phyloP scores from a whole-genome alignment of 2,888 invertebrate species.

The Ectobius pallidus region DNA sequence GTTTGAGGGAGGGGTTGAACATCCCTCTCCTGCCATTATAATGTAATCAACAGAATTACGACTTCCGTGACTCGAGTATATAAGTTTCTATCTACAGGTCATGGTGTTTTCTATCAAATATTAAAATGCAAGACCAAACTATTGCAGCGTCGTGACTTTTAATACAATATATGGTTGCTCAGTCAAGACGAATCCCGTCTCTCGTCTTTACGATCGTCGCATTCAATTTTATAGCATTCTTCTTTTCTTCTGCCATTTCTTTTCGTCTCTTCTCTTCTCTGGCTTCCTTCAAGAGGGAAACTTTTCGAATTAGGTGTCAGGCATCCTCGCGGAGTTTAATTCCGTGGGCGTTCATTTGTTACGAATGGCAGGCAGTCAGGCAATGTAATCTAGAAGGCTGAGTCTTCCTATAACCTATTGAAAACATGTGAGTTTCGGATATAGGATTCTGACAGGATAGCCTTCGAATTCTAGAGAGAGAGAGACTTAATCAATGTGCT shows the following conservation, averaged over 20 bases:
- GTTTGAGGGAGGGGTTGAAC: too few species aligned
- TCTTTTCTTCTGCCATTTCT: constrained; percentile 1
- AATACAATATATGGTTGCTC: constrained; percentile 2
- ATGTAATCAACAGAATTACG: constrained; percentile 3
- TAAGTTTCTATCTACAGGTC: not conserved
- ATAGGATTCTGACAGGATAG: too few species aligned
- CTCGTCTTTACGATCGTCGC: constrained; percentile 32
- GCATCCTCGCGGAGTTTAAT: constrained; percentile 29
- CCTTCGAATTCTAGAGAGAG: too few species aligned
- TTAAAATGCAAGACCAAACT: constrained; percentile 28
- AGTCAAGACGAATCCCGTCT: not conserved
- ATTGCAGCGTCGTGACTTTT: not conserved
- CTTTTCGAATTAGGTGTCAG: constrained; percentile 34
- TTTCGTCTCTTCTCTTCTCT: not conserved
- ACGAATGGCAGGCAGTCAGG: constrained; percentile 21
- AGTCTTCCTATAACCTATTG: constrained; percentile 2
- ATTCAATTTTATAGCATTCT: constrained; percentile 38
- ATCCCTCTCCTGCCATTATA: constrained; percentile 1
- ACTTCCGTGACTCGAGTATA: constrained; percentile 21
- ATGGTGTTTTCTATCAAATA: not conserved
- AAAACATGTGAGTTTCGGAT: not conserved
- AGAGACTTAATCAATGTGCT: too few species aligned
- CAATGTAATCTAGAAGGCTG: constrained; percentile 8
- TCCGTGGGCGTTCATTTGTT: constrained; percentile 32
- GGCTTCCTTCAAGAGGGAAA: constrained; percentile 15